Base-by-base conservation (phyloP, 2,797 vertebrate genomes). In the Anableps anableps region DNA sequence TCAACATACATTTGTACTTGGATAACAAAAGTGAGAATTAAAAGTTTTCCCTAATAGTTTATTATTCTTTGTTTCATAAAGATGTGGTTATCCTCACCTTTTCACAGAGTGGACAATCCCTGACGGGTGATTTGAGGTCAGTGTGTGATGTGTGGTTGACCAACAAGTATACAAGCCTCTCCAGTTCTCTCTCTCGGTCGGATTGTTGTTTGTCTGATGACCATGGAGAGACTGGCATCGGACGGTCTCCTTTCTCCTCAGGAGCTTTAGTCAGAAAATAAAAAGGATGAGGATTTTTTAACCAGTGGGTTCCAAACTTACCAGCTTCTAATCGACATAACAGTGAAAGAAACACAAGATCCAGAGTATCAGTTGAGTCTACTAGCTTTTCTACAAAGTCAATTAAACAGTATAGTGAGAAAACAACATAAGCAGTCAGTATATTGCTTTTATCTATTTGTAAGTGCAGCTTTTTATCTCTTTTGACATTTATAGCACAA, bases 91-190 rank as follows among this genome's bases (percentile, higher is more conserved):
- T 9, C 84, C 82, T 31, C 85, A 95, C 94, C 93, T 94, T 93
- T 16, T 92, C 85, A 55, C 92, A 94, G 77, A 94, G 88, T 0
- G 81, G 89, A 76, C 94, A 95, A 26, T 93, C 83, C 17, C 88
- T 93, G 77, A 89, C 79, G 0, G 94, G 89, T 2, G 86, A 83
- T 73, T 86, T 91, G 77, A 93, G 88, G 78, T 92, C 90, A 2
- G 87, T 86, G 85, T 92, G 93, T 0, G 89, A 88, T 1, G 92
- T 90, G 89, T 94, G 94, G 79, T 86, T 92, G 75, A 96, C 90
- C 17, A 96, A 58, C 81, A 93, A 82, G 72, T 91, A 90, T 50
- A 96, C 92, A 82, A 96, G 91, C 26, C 70, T 85, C 90, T 96
- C 94, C 77, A 96, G 92, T 21, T 95, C 86, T 72, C 81, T 83